phyloP scores from a whole-genome alignment of 2,113 vertebrate species.

The Callocephalon fimbriatum region DNA sequence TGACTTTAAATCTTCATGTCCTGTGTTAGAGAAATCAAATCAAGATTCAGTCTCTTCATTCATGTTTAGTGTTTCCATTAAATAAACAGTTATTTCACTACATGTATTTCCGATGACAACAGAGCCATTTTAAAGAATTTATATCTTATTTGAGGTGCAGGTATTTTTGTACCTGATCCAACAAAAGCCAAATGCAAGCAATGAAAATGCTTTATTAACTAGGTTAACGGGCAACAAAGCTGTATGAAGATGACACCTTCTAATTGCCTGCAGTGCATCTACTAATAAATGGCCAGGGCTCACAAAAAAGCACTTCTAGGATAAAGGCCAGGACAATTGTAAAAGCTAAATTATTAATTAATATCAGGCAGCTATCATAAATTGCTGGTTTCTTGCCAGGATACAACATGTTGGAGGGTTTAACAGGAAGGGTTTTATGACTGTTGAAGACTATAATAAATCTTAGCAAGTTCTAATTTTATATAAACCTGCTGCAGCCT shows the following conservation, averaged over 20 bases:
- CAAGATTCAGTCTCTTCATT: neutral
- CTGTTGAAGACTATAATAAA: conserved; percentile 24
- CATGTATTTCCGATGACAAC: neutral
- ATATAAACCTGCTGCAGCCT: neutral
- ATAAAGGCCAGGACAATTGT: conserved; percentile 48
- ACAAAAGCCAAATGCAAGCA: neutral
- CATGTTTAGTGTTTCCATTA: neutral
- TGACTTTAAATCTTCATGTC: neutral
- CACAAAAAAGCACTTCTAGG: conserved; percentile 8
- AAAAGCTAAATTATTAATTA: conserved; percentile 71
- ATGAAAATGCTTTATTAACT: conserved; percentile 50
- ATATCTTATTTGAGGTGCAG: neutral
- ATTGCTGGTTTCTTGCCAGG: conserved; percentile 50
- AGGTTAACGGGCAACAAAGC: neutral
- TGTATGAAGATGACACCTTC: neutral
- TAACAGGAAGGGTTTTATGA: neutral
- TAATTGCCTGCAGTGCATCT: conserved; percentile 47
- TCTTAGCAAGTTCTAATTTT: conserved; percentile 16
- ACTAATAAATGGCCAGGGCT: conserved; percentile 44
- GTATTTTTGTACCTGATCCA: neutral
- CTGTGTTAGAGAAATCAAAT: neutral
- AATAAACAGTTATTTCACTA: neutral
- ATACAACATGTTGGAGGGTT: neutral
- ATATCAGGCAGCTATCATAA: conserved; percentile 48
- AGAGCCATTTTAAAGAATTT: neutral